phyloP scores from a whole-genome alignment of 2,113 vertebrate genomes.

The Macheiramphus alcinus region DNA sequence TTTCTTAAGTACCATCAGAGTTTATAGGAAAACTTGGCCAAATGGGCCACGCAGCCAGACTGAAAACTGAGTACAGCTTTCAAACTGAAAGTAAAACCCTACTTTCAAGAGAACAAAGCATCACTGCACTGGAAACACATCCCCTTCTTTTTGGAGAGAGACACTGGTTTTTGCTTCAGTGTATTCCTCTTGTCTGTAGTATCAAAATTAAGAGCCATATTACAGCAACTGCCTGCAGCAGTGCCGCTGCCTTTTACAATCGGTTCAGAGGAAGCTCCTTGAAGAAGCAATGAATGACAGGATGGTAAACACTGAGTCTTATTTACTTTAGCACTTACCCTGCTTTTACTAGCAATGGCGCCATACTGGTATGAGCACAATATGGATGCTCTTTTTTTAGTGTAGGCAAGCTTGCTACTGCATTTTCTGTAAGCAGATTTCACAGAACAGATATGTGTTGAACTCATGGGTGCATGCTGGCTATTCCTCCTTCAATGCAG shows the following conservation, averaged over 20 bases:
- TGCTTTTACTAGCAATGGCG: background rate
- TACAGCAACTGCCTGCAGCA: background rate
- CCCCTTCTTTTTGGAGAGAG: background rate
- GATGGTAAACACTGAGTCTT: background rate
- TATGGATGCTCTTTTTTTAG: background rate
- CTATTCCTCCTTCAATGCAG: background rate
- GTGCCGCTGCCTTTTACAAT: background rate
- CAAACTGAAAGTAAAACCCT: background rate
- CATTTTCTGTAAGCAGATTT: background rate
- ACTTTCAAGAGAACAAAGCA: background rate
- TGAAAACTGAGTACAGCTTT: background rate
- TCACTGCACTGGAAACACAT: background rate
- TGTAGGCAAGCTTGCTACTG: background rate
- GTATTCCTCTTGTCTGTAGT: background rate
- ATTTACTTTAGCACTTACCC: background rate
- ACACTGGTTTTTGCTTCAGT: background rate
- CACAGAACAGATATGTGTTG: background rate
- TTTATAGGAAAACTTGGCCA: background rate
- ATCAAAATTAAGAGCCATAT: background rate
- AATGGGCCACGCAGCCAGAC: background rate
- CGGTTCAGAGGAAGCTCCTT: background rate
- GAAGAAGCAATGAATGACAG: background rate
- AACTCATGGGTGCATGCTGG: background rate
- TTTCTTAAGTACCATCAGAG: background rate
- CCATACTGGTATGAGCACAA: background rate